Evolutionary conservation across 2,113 vertebrate species (phyloP), one percentile per base, ranked within the genome.

Genomic region (Vulpes ferrilata): DNA sequence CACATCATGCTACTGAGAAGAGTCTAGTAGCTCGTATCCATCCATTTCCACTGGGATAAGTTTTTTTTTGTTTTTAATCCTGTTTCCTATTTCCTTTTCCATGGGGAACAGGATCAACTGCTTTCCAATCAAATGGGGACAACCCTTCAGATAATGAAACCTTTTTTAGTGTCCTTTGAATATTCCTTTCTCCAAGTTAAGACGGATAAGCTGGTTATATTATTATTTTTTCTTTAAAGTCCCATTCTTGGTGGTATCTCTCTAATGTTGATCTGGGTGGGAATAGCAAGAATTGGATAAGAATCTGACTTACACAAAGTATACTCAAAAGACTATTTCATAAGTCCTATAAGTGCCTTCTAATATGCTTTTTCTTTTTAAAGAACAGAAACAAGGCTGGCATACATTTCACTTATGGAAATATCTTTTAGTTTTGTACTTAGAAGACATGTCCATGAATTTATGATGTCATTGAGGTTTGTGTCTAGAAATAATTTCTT

Each of bases 11-110:
- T 67, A 8, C 4, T 3, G 8, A 32, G 38, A 55, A 67, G 62
- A 22, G 27, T 81, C n/a, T 15, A 87, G 38, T 0, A 7, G 23
- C 32, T 32, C n/a, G 3, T 83, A 80, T 60, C n/a, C 2, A 25
- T 35, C 19, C 25, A 48, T 4, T 84, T 92, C 32, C 11, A 76
- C 69, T 89, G 67, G 60, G 13, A 57, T 86, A 43, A 65, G 35
- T 59, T 79, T n/a, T n/a, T 27, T 80, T 91, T 91, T 55, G 3
- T 90, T 82, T 93, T 17, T 35, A 90, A 82, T 64, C 13, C 8
- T 89, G 19, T 81, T 97, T 95, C 64, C 60, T 13, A 64, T 32
- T 90, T 69, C 30, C 5, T 83, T 64, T 95, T 94, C n/a, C 32
- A 59, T 74, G 38, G 35, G 22, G 71, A 92, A 38, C 9, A 20